These are phyloP conservation scores for Chrysina gloriosa DNA, from an alignment of 2,888 invertebrate species.

Conservation along the genomic window DNA sequence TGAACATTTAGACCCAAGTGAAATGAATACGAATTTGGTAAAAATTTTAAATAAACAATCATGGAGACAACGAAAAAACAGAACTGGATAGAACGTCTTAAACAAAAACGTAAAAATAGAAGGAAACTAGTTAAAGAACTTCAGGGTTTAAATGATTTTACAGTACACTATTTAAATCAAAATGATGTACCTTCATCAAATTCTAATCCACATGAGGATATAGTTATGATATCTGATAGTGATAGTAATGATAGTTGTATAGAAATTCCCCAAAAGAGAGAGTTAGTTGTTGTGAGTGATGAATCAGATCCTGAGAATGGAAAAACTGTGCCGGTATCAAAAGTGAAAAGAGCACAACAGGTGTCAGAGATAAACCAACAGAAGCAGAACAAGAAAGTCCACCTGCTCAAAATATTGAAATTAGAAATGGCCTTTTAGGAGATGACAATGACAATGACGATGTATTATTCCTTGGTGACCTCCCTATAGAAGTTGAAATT, in stretches of 20 bases:
- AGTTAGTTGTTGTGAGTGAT: constrained; percentile 44
- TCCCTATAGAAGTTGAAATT: constrained; percentile 51
- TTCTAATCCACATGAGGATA: not conserved
- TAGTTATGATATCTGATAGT: constrained; percentile 39
- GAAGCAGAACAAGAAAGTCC: not conserved
- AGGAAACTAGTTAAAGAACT: not conserved
- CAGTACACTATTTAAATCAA: constrained; percentile 26
- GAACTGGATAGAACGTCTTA: constrained; percentile 19
- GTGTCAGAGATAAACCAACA: too few relatives aligned
- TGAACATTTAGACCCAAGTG: not conserved
- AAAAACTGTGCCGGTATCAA: not conserved
- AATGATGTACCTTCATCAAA: not conserved
- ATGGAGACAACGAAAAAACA: constrained; percentile 11
- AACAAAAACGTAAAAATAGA: constrained; percentile 19
- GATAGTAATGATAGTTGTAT: constrained; percentile 43
- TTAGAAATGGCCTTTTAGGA: too few relatives aligned
- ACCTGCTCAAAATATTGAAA: too few relatives aligned
- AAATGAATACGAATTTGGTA: constrained; percentile 23
- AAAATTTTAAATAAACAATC: constrained; percentile 29
- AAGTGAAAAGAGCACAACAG: too few relatives aligned
- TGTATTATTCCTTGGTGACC: constrained; percentile 56
- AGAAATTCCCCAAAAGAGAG: constrained; percentile 38
- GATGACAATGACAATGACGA: constrained; percentile 47
- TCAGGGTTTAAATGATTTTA: not conserved
- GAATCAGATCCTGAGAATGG: constrained; percentile 21